Percentiles rank a stretch among this genome's conserved stretches.
phyloP scores from a whole-genome alignment of 2,113 vertebrate species.

The Lathamus discolor region DNA sequence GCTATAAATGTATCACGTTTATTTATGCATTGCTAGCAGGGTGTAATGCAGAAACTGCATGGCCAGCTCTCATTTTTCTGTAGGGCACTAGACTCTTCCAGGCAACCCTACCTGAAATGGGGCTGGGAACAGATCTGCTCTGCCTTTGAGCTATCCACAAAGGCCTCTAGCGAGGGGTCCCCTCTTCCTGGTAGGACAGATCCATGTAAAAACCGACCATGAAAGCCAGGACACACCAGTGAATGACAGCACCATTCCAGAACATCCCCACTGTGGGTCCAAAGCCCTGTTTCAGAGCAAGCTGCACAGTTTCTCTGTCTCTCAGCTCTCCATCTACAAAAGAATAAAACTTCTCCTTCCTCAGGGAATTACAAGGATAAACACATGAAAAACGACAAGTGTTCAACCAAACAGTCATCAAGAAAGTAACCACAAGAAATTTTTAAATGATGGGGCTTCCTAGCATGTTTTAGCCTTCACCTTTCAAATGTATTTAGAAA shows the following conservation, averaged over 20 bases:
- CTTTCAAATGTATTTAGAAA: background rate
- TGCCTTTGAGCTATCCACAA: background rate
- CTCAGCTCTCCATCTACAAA: background rate
- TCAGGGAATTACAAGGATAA: background rate
- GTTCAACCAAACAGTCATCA: rapidly evolving
- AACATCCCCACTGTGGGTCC: background rate
- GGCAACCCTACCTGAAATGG: background rate
- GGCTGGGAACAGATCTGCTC: background rate
- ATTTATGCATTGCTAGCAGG: background rate
- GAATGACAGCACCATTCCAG: background rate
- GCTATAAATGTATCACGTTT: background rate
- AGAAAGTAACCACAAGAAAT: background rate
- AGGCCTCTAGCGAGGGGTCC: background rate
- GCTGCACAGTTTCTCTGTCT: background rate
- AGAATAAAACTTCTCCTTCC: background rate
- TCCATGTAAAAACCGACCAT: rapidly evolving
- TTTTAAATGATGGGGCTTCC: background rate
- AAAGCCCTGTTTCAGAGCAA: background rate
- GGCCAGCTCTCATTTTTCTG: background rate
- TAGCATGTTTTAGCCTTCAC: background rate
- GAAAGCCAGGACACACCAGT: background rate
- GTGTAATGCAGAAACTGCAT: background rate
- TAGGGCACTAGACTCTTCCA: background rate
- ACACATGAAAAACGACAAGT: background rate
- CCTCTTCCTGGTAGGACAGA: background rate